Evolutionary conservation across 2,888 invertebrate genomes (phyloP).

Genomic region (Acronicta leporina): DNA sequence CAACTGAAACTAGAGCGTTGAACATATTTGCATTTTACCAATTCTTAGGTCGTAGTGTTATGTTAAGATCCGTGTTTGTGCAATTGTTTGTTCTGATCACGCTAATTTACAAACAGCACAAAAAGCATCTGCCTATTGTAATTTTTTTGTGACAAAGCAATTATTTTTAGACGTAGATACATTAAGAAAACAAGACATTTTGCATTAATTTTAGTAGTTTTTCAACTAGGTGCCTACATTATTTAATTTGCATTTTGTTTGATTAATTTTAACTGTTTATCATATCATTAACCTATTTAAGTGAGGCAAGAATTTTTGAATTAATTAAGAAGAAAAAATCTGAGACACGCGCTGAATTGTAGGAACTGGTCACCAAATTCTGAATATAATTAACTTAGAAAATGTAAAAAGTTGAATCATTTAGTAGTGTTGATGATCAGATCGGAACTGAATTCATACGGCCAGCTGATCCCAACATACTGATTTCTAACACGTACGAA

Average conservation of each 20-base stretch:
- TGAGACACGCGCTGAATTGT: too few species aligned
- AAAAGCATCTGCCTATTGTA: conserved; percentile 6
- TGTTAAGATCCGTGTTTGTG: conserved; percentile 25
- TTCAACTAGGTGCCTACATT: neutral
- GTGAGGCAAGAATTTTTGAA: too few species aligned
- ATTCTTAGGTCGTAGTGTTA: conserved; percentile 20
- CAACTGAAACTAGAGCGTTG: conserved; percentile 42
- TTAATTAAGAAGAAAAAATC: too few species aligned
- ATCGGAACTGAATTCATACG: too few species aligned
- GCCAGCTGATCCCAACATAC: too few species aligned
- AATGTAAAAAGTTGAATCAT: too few species aligned
- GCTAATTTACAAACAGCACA: neutral
- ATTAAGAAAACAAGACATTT: neutral
- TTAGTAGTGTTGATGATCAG: too few species aligned
- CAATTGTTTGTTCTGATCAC: conserved; percentile 8
- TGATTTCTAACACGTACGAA: too few species aligned
- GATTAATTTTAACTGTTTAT: too few species aligned
- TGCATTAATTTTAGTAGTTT: neutral
- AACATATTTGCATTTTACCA: conserved; percentile 27
- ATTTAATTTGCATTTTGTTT: neutral
- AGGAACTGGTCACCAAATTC: too few species aligned
- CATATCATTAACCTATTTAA: too few species aligned
- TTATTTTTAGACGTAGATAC: neutral
- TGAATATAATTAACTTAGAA: too few species aligned
- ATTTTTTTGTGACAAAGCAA: conserved; percentile 4